Evolutionary conservation across 2,113 vertebrate genomes (phyloP).

Genomic region (Vulpes ferrilata): DNA sequence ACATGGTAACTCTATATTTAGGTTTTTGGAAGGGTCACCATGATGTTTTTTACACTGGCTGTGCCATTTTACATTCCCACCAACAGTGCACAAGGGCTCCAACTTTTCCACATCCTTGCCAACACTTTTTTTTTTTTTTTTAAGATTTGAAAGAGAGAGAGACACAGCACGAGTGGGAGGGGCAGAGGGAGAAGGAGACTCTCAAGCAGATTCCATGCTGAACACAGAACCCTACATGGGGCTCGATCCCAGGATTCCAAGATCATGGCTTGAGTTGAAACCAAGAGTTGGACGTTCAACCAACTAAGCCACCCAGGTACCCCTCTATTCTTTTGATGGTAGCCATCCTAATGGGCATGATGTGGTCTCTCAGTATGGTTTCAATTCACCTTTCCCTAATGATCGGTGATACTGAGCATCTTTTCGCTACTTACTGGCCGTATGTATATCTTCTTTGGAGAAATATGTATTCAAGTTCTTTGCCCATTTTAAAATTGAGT

Average conservation of each 20-base stretch:
- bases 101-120: background rate
- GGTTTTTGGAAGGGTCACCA: background rate
- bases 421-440: background rate
- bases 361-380: background rate
- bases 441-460: background rate
- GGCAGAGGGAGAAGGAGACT: background rate
- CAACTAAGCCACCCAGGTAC: background rate
- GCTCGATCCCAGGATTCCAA: background rate
- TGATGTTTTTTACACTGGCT: background rate
- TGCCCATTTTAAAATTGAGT: background rate
- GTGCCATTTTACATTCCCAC: background rate
- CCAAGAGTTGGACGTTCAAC: background rate
- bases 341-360: background rate
- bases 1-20: background rate
- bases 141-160: background rate
- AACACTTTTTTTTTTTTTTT: background rate
- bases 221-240: background rate
- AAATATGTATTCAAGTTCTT: background rate
- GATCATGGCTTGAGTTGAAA: background rate
- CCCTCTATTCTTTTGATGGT: background rate
- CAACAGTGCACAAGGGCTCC: background rate
- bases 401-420: background rate
- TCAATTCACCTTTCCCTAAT: background rate
- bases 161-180: background rate
- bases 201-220: background rate